Conservation (phyloP, 2,797 vertebrate genomes). For the Arnoldichthys spilopterus region DNA sequence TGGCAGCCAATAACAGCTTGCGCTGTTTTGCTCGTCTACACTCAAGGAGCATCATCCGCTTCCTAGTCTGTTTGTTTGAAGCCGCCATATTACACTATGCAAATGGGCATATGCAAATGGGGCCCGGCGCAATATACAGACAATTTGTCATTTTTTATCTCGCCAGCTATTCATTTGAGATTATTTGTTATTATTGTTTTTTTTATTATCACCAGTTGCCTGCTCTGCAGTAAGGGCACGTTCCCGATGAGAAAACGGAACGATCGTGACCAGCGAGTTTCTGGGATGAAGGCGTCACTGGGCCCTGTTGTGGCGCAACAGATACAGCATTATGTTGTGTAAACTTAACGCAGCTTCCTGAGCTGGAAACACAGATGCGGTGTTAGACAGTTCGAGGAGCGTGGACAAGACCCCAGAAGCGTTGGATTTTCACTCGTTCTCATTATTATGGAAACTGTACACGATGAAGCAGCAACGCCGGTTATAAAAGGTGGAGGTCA, state of each 20-base stretch:
- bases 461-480: constrained; percentile 74
- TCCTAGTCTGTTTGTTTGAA: constrained; percentile 71
- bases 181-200: constrained; percentile 55
- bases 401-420: background rate
- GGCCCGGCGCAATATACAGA: constrained; percentile 24
- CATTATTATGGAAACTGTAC: constrained; percentile 60
- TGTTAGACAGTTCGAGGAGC: constrained; percentile 8
- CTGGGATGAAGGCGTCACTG: background rate
- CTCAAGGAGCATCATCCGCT: constrained; percentile 73
- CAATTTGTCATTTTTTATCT: constrained; percentile 48
- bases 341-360: constrained; percentile 41
- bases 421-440: constrained; percentile 30
- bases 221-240: constrained; percentile 41
- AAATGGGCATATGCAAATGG: constrained; percentile 42
- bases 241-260: background rate
- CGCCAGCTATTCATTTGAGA: constrained; percentile 44
- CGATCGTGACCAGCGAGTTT: constrained; percentile 2
- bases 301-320: background rate
- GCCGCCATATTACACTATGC: constrained; percentile 67
- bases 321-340: background rate
- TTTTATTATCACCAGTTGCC: constrained; percentile 42
- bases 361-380: constrained; percentile 21
- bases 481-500: constrained; percentile 80
- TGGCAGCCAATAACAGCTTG: constrained; percentile 82
- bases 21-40: constrained; percentile 71